Evolutionary conservation across 2,797 vertebrate species (phyloP).

Genomic region (Acanthis flammea): DNA sequence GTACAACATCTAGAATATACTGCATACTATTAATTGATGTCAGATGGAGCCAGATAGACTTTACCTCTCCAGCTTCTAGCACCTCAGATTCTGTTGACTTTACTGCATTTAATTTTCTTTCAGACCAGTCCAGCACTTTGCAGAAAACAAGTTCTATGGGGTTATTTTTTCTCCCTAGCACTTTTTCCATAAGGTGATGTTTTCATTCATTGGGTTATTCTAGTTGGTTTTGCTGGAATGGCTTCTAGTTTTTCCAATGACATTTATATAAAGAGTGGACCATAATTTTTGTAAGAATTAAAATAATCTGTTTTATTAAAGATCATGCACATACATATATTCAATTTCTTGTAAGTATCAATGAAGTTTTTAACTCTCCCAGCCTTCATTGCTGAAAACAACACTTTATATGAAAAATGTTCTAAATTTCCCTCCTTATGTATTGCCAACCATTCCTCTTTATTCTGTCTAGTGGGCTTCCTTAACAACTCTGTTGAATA

Average conservation of each 20-base stretch:
- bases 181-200: not conserved
- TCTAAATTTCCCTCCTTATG: not conserved
- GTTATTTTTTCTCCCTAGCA: not conserved
- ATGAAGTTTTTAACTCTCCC: not conserved
- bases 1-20: not conserved
- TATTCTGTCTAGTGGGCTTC: not conserved
- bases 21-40: not conserved
- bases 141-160: not conserved
- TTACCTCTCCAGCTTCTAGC: not conserved
- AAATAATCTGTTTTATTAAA: not conserved
- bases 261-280: not conserved
- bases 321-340: not conserved
- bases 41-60: not conserved
- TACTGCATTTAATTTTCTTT: not conserved
- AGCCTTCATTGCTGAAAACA: slow-evolving; percentile 5
- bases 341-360: not conserved
- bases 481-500: not conserved
- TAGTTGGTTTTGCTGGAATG: not conserved
- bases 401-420: not conserved
- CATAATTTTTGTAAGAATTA: slow-evolving; percentile 17
- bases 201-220: not conserved
- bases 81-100: not conserved
- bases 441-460: not conserved
- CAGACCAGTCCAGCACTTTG: not conserved
- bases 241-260: not conserved